Evolutionary conservation across 2,797 vertebrate species (phyloP), one percentile per base, ranked within the genome.

Genomic region (Limnodromus scolopaceus): DNA sequence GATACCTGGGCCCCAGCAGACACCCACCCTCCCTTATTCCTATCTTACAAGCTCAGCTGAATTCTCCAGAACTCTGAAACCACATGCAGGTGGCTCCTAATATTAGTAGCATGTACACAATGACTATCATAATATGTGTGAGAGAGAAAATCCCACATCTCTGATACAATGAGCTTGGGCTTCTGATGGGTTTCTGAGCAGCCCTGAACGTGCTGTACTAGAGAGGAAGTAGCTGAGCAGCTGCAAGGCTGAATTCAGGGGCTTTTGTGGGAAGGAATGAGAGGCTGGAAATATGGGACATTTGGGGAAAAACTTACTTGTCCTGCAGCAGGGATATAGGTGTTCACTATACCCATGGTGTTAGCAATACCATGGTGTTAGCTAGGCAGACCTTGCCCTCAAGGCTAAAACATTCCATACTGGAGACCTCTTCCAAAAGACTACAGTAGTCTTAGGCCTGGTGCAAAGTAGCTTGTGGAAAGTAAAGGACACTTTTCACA

Each of bases 1-100:
- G 53, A 88, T 81, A 72, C 49, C 68, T 91, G 77, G 65, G 58
- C 51, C 48, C 55, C 83, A 76, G 70, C 55, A 82, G 74, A 88
- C 43, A 70, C 32, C 18, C 74, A 70, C 28, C 49, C 6, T 88
- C 61, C 57, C 43, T 68, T 88, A 64, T 74, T 90, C 48, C 87
- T 83, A 58, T 87, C 66, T 82, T 76, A 53, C 39, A 72, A 54
- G 38, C 76, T 92, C 82, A 82, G 66, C 55, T 88, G 80, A 58
- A 88, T 90, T 90, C 71, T 78, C 70, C 74, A 81, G 91, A 81
- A 76, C 72, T 87, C 85, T 69, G 79, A 89, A 95, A 95, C n/a
- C 74, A 76, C 74, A 63, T 88, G 72, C 94, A 96, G 89, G 83
- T 95, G 94, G 58, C 55, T 90, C 43, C 58, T 76, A 55, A 81